Percentiles rank a stretch among this genome's conserved stretches.
Conservation (phyloP, 2,888 invertebrate genomes). For the Drosophila meridiana region DNA sequence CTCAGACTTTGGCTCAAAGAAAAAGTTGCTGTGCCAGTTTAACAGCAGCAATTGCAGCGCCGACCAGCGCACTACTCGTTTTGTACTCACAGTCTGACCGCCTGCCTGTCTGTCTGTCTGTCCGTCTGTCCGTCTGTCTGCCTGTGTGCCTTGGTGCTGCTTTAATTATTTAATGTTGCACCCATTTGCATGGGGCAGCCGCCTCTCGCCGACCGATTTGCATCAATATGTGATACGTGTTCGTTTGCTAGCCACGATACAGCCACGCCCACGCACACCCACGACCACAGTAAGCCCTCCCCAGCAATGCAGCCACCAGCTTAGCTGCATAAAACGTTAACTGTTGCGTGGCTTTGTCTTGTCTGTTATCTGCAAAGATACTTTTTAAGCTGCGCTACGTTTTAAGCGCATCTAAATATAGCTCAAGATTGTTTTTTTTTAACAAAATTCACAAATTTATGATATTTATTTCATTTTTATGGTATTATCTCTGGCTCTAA, state of each 20-base stretch:
- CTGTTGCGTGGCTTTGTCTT: slow-evolving; percentile 20
- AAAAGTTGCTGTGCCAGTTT: slow-evolving; percentile 80
- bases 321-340: slow-evolving; percentile 39
- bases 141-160: slow-evolving; percentile 45
- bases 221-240: slow-evolving; percentile 32
- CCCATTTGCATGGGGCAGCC: slow-evolving; percentile 65
- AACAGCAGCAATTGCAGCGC: slow-evolving; percentile 29
- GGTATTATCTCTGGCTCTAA: slow-evolving; percentile 5
- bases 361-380: slow-evolving; percentile 22
- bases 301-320: slow-evolving; percentile 8
- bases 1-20: slow-evolving; percentile 62
- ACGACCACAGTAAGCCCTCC: not conserved
- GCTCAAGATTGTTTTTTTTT: slow-evolving; percentile 8
- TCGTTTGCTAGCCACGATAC: slow-evolving; percentile 32
- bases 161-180: slow-evolving; percentile 80
- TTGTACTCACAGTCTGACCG: slow-evolving; percentile 40
- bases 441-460: slow-evolving; percentile 20
- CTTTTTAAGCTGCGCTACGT: slow-evolving; percentile 23
- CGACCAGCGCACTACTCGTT: slow-evolving; percentile 17
- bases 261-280: slow-evolving; percentile 28
- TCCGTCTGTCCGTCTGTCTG: not conserved
- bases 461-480: slow-evolving; percentile 9
- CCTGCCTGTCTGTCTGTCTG: slow-evolving; percentile 13
- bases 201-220: slow-evolving; percentile 65
- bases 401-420: slow-evolving; percentile 26